phyloP scores from a whole-genome alignment of 2,888 invertebrate genomes.

The Lysandra bellargus region DNA sequence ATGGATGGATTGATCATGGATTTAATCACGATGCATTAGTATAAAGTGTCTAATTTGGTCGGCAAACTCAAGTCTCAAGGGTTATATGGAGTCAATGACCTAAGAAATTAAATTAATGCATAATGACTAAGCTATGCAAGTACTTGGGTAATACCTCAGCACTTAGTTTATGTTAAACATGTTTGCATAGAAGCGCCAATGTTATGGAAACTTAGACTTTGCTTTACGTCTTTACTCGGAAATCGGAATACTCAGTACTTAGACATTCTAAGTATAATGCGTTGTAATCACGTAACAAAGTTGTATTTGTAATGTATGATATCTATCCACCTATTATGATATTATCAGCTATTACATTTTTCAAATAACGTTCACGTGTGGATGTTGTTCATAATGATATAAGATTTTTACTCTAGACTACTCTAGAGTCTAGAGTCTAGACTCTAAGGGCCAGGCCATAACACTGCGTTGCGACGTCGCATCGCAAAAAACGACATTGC shows the following conservation, averaged over 20 bases:
- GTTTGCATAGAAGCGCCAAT: neutral
- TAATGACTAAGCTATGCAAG: slow-evolving; percentile 4
- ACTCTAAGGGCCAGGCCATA: no score
- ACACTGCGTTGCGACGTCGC: no score
- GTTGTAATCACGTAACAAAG: neutral
- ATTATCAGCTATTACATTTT: no score
- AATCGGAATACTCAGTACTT: neutral
- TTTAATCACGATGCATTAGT: neutral
- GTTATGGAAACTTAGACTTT: slow-evolving; percentile 2
- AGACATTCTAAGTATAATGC: neutral
- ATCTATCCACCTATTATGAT: neutral
- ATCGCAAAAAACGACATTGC: no score
- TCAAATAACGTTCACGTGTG: no score
- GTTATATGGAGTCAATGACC: neutral
- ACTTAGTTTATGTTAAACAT: neutral
- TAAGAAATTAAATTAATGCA: neutral
- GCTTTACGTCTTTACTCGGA: neutral
- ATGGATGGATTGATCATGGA: no score
- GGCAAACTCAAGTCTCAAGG: neutral
- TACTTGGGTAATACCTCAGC: slow-evolving; percentile 1
- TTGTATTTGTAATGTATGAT: neutral
- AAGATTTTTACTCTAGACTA: no score
- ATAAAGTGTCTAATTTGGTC: neutral
- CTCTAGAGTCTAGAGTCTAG: no score
- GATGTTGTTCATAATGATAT: no score